A percentile compares a stretch with the other conserved stretches of the same genome.
These are phyloP conservation scores for Psittacula echo DNA, from an alignment of 2,797 vertebrate genomes.

Conservation along the genomic window DNA sequence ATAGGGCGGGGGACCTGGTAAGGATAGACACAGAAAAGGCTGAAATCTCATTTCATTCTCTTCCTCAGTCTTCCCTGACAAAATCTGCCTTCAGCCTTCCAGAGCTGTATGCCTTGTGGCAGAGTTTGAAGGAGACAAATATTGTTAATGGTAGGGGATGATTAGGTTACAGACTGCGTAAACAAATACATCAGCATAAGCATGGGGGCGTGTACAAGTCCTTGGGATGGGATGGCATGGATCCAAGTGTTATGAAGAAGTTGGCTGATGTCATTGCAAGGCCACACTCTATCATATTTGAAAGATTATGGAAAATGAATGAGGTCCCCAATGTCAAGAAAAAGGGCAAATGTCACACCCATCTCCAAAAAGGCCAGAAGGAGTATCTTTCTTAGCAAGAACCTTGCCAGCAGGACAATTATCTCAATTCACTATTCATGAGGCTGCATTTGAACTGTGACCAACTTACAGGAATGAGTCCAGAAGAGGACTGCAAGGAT, in stretches of 20 bases:
- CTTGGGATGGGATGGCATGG: background rate
- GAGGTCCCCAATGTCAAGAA: background rate
- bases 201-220: background rate
- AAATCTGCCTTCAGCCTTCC: background rate
- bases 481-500: background rate
- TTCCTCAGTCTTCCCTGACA: background rate
- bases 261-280: conserved; percentile 3
- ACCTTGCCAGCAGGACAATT: background rate
- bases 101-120: background rate
- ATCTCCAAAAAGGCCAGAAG: background rate
- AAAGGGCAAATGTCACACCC: background rate
- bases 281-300: background rate
- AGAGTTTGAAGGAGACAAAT: background rate
- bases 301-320: background rate
- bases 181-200: background rate
- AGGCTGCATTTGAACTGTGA: background rate
- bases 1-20: background rate
- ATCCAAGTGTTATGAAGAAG: background rate
- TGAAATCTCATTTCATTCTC: background rate
- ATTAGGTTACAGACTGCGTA: background rate
- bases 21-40: background rate
- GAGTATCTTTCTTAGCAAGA: background rate
- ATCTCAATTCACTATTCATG: background rate
- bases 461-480: background rate
- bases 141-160: background rate